A percentile compares a stretch with the other conserved stretches of the same genome.
phyloP scores from a whole-genome alignment of 2,888 invertebrate genomes.

The Tuberolachnus salignus region DNA sequence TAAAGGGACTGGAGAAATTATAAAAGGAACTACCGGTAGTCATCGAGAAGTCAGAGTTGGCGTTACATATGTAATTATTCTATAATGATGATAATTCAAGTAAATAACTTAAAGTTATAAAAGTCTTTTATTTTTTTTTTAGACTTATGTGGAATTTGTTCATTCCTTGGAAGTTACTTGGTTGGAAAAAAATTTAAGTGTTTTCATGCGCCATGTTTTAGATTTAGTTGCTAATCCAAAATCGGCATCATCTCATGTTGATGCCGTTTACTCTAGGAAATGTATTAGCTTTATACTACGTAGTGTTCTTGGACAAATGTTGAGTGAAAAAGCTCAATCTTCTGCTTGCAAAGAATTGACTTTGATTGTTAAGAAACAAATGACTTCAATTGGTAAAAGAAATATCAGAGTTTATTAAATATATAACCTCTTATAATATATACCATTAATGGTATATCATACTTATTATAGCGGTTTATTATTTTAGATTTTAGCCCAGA shows the following conservation, averaged over 20 bases:
- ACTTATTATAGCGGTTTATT: no score
- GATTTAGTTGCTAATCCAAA: slow-evolving; percentile 88
- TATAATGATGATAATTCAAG: neutral
- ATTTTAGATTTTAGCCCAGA: slow-evolving; percentile 82
- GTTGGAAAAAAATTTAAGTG: slow-evolving; percentile 89
- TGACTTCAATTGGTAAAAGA: slow-evolving; percentile 79
- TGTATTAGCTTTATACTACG: slow-evolving; percentile 95
- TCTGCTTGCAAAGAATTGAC: slow-evolving; percentile 94
- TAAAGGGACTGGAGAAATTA: slow-evolving; percentile 92
- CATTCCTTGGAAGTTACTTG: slow-evolving; percentile 92
- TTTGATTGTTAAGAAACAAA: slow-evolving; percentile 88
- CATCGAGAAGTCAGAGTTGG: slow-evolving; percentile 96
- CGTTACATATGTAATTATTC: slow-evolving; percentile 84
- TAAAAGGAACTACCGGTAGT: slow-evolving; percentile 90
- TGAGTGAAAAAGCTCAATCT: slow-evolving; percentile 96
- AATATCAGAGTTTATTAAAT: slow-evolving; percentile 12
- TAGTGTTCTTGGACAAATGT: slow-evolving; percentile 88
- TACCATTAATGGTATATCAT: no score
- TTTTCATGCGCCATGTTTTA: slow-evolving; percentile 85
- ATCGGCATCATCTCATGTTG: slow-evolving; percentile 94
- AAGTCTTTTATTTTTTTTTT: slow-evolving; percentile 55
- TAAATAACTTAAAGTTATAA: slow-evolving; percentile 10
- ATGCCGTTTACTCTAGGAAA: slow-evolving; percentile 96
- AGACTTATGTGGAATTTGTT: slow-evolving; percentile 95
- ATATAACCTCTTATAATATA: neutral